Evolutionary conservation across 2,888 invertebrate species (phyloP), one percentile per base, ranked within the genome.

Genomic region (Agrotis ipsilon): DNA sequence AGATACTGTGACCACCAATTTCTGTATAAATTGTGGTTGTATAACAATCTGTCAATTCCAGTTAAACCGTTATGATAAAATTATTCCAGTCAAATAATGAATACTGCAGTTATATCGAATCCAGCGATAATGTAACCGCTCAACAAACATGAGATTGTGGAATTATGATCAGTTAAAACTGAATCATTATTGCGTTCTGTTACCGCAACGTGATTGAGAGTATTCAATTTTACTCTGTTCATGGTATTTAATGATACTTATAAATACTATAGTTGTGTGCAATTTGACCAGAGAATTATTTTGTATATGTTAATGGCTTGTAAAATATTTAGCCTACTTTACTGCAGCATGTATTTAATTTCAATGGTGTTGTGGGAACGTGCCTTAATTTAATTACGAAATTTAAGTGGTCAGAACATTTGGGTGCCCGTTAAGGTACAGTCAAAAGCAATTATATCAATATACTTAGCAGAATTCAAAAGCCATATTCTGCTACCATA

Each of bases 151-250:
- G 24, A 49, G 27, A 75, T 64, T 57, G 60, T 48, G 63, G 43
- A 60, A 80, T 67, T 63, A 71, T 48, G 46, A 69, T 64, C 51
- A 64, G 64, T 54, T 80, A 52, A 60, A 82, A 82, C 66, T 67
- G 59, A 64, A 75, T 69, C 74, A 82, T 72, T 72, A 60, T 67
- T 57, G 45, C 45, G 58, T 77, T 78, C 64, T 43, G 74, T 45
- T 68, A 60, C 80, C 80, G 51, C 80, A 75, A 60, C 51, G 54
- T 83, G 51, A 69, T 69, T 67, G 51, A 78, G 46, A 51, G 54
- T 19, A 45, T 54, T 39, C 9, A 39, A 39, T 39, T 18, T 61
- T 52, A 18, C 19, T 27, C 32, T 49, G 46, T 65, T 48, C 57
- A 71, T 83, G 43, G 65, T 81, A 61, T 80, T 76, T 68, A 72